These are phyloP conservation scores for Lytechinus pictus DNA, from an alignment of 35 echinoderm and acorn worm genomes.

Conservation along the genomic window DNA sequence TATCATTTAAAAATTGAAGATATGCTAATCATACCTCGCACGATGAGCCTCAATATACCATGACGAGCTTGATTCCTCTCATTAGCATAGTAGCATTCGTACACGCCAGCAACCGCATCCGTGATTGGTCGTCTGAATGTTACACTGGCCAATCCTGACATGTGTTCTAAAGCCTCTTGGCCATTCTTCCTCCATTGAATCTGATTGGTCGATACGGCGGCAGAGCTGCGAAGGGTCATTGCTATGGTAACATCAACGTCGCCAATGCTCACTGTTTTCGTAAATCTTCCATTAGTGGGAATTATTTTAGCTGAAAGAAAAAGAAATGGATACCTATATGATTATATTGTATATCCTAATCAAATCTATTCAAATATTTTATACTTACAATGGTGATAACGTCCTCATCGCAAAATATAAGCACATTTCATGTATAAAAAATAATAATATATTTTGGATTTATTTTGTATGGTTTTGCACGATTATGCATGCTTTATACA, in stretches of 20 bases:
- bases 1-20: too few relatives aligned
- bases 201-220: neutral
- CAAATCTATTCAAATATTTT: too few relatives aligned
- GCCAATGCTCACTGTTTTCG: conserved; percentile 66
- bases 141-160: conserved; percentile 14
- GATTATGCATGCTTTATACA: too few relatives aligned
- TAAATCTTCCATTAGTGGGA: conserved; percentile 56
- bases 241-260: conserved; percentile 59
- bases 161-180: neutral
- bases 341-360: too few relatives aligned
- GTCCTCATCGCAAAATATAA: too few relatives aligned
- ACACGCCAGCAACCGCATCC: conserved; percentile 56
- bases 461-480: too few relatives aligned
- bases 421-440: too few relatives aligned
- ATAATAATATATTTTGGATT: too few relatives aligned
- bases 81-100: conserved; percentile 58
- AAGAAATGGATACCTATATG: too few relatives aligned
- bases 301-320: conserved; percentile 57
- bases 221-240: conserved; percentile 20
- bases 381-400: too few relatives aligned
- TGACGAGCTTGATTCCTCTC: conserved; percentile 59
- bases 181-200: conserved; percentile 62
- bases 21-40: conserved; percentile 60
- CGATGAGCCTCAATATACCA: conserved; percentile 66
- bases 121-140: conserved; percentile 56